Percentiles rank a stretch among this genome's conserved stretches.
phyloP scores from a whole-genome alignment of 2,113 vertebrate genomes.

The Pleuronectes platessa region DNA sequence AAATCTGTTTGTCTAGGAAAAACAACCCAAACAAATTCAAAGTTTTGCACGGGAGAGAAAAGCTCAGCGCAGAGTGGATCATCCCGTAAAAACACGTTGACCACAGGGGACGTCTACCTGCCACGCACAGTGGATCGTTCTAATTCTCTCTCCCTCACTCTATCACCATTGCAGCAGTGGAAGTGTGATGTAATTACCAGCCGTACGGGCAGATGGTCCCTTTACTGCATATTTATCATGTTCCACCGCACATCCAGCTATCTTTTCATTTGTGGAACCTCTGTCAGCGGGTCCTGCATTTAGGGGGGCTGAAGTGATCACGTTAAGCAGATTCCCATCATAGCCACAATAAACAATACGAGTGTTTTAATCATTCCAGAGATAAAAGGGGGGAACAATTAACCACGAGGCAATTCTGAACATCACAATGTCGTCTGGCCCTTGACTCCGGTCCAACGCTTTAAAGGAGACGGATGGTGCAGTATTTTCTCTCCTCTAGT shows the following conservation, averaged over 20 bases:
- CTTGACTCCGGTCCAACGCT: neutral
- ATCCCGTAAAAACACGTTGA: conserved; percentile 28
- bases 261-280: conserved; percentile 50
- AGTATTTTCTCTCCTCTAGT: neutral
- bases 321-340: conserved; percentile 37
- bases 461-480: neutral
- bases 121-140: conserved; percentile 20
- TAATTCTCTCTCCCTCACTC: conserved; percentile 18
- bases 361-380: conserved; percentile 17
- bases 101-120: conserved; percentile 28
- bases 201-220: conserved; percentile 60
- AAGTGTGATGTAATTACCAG: conserved; percentile 50
- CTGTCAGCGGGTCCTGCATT: conserved; percentile 20
- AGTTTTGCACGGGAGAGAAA: neutral
- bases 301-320: conserved; percentile 17
- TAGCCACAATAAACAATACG: neutral
- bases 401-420: neutral
- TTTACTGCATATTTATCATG: conserved; percentile 62
- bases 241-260: conserved; percentile 45
- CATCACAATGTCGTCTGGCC: conserved; percentile 4
- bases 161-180: conserved; percentile 34
- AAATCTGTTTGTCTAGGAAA: neutral
- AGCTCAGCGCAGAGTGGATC: neutral
- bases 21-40: neutral
- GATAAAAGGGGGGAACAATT: conserved; percentile 16